A percentile compares a stretch with the other conserved stretches of the same genome.
Evolutionary conservation across 2,888 invertebrate genomes (phyloP).

Genomic region (Carabus problematicus): DNA sequence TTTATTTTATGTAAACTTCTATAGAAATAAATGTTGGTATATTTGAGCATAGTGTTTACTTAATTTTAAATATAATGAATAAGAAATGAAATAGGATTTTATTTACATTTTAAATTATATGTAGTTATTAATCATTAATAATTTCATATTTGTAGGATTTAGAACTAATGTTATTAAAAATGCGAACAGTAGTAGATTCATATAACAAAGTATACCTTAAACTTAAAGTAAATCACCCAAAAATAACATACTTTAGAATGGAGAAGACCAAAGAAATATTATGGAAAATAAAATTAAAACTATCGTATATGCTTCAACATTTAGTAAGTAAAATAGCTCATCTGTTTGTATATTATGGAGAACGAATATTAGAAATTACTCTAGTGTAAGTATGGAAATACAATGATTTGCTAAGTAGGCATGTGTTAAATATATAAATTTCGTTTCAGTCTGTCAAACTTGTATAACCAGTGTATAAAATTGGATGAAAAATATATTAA

Average conservation of each 20-base stretch:
- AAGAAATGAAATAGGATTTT: no score
- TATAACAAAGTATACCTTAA: slow-evolving; percentile 64
- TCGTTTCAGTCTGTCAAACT: slow-evolving; percentile 66
- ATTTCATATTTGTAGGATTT: slow-evolving; percentile 61
- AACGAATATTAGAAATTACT: slow-evolving; percentile 65
- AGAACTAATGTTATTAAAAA: slow-evolving; percentile 65
- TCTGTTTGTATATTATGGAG: slow-evolving; percentile 66
- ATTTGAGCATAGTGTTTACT: slow-evolving; percentile 44
- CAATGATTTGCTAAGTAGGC: slow-evolving; percentile 22
- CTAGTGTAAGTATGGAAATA: slow-evolving; percentile 60
- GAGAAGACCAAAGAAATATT: slow-evolving; percentile 62
- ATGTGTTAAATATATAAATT: slow-evolving; percentile 28
- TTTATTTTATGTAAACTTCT: neutral
- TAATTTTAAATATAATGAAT: no score
- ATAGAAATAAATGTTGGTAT: slow-evolving; percentile 44
- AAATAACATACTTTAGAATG: slow-evolving; percentile 55
- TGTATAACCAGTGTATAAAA: slow-evolving; percentile 68
- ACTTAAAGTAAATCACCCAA: slow-evolving; percentile 54
- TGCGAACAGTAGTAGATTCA: slow-evolving; percentile 63
- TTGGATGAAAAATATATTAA: slow-evolving; percentile 65
- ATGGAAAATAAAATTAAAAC: slow-evolving; percentile 64
- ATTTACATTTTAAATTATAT: no score
- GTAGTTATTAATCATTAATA: slow-evolving; percentile 38
- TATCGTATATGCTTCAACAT: slow-evolving; percentile 64
- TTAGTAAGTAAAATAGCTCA: slow-evolving; percentile 65